Base-by-base conservation (phyloP, 2,797 vertebrate species). In the Spinibarbus caldwelli region DNA sequence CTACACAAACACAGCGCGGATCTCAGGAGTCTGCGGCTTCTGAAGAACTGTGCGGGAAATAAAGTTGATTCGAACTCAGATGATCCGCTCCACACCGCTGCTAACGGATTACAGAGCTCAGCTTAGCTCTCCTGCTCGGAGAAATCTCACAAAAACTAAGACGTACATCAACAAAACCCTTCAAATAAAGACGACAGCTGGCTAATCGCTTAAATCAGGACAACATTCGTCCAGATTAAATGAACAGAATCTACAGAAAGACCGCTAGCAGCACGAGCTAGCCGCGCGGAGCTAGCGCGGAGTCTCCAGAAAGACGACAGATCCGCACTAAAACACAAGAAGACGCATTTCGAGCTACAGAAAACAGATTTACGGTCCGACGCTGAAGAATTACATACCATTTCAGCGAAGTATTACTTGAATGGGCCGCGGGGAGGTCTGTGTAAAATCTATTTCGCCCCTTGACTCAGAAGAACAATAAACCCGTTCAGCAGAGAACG, bases 401-500 rank as follows among this genome's bases (percentile, higher is more conserved):
- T 96, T 93, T 92, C 92, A 90, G 88, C 87, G 88, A 84, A 82
- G 88, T 80, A 84, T 90, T 91, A 87, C 91, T 93, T 91, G 90
- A 93, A 89, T 90, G 91, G 68, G 89, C 89, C 92, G 91, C 89
- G 91, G 89, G 87, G 64, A 87, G 90, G 89, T 91, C 85, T 85
- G 86, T 79, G 72, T 84, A 71, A 92, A 91, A 93, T 89, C 93
- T 92, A 93, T 93, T 93, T 92, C 86, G 92, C 91, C 93, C 92
- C 91, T 89, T 38, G 92, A 87, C 94, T 93, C 93, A 90, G 93
- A 95, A 94, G 95, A 95, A 96, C 95, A 96, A 96, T 95, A 96
- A 95, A 94, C 89, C 91, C 89, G 90, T 92, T 90, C 90, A 85
- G 57, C 67, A 62, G 85, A 84, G 87, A 89, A 86, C 64, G 68